A percentile compares a stretch with the other conserved stretches of the same genome.
These are phyloP conservation scores for Melinaea marsaeus DNA, from an alignment of 2,888 invertebrate species.

Conservation along the genomic window DNA sequence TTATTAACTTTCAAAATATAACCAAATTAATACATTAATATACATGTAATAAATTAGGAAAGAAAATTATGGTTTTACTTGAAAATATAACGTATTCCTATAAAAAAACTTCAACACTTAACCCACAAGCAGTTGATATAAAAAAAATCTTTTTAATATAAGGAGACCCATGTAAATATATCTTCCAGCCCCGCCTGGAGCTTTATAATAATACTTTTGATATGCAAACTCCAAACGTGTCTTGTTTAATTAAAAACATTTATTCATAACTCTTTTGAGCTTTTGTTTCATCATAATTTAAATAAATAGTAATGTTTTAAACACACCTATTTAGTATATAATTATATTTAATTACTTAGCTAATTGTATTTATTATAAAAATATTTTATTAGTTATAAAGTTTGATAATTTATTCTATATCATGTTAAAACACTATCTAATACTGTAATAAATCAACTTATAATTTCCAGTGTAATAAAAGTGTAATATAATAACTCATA, in stretches of 20 bases:
- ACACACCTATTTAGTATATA: background rate
- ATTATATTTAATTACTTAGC: too few relatives aligned
- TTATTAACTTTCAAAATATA: too few relatives aligned
- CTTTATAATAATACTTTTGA: slow-evolving; percentile 18
- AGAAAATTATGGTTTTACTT: too few relatives aligned
- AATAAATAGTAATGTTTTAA: background rate
- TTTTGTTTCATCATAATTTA: background rate
- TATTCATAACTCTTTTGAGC: background rate
- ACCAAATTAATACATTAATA: too few relatives aligned
- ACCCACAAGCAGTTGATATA: slow-evolving; percentile 14
- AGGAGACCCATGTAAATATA: slow-evolving; percentile 23
- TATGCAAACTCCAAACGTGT: slow-evolving; percentile 15
- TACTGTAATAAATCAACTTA: slow-evolving; percentile 11
- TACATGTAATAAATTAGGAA: too few relatives aligned
- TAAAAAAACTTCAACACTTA: background rate
- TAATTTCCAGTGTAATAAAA: slow-evolving; percentile 13
- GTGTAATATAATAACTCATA: slow-evolving; percentile 24
- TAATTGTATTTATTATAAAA: too few relatives aligned
- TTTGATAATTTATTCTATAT: slow-evolving; percentile 3
- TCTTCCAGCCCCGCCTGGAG: slow-evolving; percentile 17
- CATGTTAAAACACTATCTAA: slow-evolving; percentile 19
- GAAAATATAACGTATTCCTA: too few relatives aligned
- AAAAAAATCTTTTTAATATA: slow-evolving; percentile 23
- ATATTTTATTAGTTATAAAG: too few relatives aligned
- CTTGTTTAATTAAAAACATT: slow-evolving; percentile 17